Evolutionary conservation across 2,888 invertebrate genomes (phyloP), one percentile per base, ranked within the genome.

Genomic region (Caenorhabditis sp.): DNA sequence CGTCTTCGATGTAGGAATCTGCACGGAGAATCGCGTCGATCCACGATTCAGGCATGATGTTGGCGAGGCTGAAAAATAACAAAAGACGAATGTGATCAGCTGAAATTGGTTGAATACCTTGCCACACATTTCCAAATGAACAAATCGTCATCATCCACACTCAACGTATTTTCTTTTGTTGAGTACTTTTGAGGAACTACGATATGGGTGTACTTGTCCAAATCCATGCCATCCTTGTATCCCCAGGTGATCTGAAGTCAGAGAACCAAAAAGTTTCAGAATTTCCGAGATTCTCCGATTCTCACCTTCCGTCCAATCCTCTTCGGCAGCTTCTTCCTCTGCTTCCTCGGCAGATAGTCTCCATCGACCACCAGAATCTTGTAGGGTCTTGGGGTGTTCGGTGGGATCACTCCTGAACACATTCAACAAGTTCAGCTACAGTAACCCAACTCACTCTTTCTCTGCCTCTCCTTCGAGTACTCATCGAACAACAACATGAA

Each of bases 201-300:
- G 10, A 72, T 72, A 47, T 72, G 72, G 5, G 72, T 72, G 49
- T 41, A 72, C 47, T 47, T 59, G 28, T 72, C 35, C 59, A 72
- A 58, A 72, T 72, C 31, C 59, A 47, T 72, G 0, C 28, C 22
- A 4, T n/a, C 26, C 2, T 49, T 49, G 59, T 72, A 72, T 22
- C 59, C 72, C 72, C 72, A 72, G 1, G 72, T 72, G 72, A 72
- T 58, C 70, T 69, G 24, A 22, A 69, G 19, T 31, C 7, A 31
- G 31, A 31, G 31, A 4, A 31, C 4, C 4, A 38, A 38, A 38
- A 38, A 38, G 6, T 10, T 10, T 38, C 7, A 31, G 38, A 38
- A 38, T 38, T 12, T 38, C 3, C 5, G 16, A 44, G 16, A 44
- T 1, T 44, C 44, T 16, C 16, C 5, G n/a, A 44, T 5, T 16